phyloP scores from a whole-genome alignment of 2,113 vertebrate genomes.

The Protobothrops flavoviridis region DNA sequence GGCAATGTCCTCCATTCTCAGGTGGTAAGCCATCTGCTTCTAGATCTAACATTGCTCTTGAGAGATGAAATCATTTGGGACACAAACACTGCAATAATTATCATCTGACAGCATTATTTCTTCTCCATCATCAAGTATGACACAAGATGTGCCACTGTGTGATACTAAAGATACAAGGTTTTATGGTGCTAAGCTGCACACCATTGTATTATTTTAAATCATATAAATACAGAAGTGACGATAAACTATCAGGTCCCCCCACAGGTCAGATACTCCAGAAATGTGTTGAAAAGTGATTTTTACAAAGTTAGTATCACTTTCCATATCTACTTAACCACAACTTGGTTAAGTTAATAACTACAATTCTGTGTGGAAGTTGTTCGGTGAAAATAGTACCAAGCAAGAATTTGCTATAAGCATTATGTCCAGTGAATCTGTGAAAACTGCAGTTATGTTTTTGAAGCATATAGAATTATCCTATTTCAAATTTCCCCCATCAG shows the following conservation, averaged over 20 bases:
- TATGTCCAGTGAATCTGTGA: not conserved
- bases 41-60: not conserved
- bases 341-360: not conserved
- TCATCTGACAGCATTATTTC: slow-evolving; percentile 55
- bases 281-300: not conserved
- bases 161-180: slow-evolving; percentile 46
- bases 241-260: slow-evolving; percentile 23
- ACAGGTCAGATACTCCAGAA: not conserved
- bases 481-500: not conserved
- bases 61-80: not conserved
- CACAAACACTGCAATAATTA: slow-evolving; percentile 16
- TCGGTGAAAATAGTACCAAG: not conserved
- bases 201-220: slow-evolving; percentile 54
- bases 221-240: slow-evolving; percentile 42
- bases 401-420: not conserved
- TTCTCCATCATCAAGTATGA: slow-evolving; percentile 57
- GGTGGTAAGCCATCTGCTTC: not conserved
- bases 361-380: not conserved
- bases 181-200: slow-evolving; percentile 44
- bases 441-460: not conserved
- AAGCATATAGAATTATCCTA: not conserved
- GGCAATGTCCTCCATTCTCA: not conserved
- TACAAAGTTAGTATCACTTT: not conserved
- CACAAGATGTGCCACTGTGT: slow-evolving; percentile 46
- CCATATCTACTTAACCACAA: not conserved